These are phyloP conservation scores for Tetranychus piercei DNA, from an alignment of 2,888 invertebrate species.

Conservation along the genomic window DNA sequence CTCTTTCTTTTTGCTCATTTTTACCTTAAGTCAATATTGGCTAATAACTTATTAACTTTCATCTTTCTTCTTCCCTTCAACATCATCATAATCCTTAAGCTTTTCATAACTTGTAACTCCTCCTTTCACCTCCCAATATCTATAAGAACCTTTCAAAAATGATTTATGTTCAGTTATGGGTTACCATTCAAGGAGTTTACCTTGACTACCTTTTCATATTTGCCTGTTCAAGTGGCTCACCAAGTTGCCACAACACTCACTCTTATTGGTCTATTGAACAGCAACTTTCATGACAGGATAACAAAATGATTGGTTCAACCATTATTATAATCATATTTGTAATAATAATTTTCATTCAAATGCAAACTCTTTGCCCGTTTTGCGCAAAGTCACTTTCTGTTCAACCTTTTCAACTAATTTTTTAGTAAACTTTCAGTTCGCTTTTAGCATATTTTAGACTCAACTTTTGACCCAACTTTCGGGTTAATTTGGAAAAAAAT, in stretches of 20 bases:
- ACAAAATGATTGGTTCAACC: no score
- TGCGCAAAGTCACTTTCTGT: no score
- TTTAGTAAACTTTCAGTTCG: no score
- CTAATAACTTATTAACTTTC: neutral
- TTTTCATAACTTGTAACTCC: neutral
- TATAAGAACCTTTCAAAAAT: neutral
- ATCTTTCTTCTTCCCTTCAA: neutral
- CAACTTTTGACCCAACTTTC: no score
- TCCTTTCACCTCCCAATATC: neutral
- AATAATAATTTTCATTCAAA: no score
- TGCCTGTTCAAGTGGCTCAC: neutral
- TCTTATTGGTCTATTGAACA: neutral
- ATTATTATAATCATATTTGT: no score
- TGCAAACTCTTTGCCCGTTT: no score
- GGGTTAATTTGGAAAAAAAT: neutral
- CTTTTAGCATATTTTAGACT: no score
- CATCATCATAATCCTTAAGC: no score
- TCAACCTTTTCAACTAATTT: no score
- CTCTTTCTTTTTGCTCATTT: neutral
- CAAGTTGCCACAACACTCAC: neutral
- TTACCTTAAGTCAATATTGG: neutral
- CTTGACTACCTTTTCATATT: neutral
- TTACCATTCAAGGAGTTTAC: neutral
- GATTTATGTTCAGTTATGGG: neutral
- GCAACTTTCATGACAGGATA: neutral